Conservation (phyloP, 2,888 invertebrate genomes). For the Calameuta idolon region DNA sequence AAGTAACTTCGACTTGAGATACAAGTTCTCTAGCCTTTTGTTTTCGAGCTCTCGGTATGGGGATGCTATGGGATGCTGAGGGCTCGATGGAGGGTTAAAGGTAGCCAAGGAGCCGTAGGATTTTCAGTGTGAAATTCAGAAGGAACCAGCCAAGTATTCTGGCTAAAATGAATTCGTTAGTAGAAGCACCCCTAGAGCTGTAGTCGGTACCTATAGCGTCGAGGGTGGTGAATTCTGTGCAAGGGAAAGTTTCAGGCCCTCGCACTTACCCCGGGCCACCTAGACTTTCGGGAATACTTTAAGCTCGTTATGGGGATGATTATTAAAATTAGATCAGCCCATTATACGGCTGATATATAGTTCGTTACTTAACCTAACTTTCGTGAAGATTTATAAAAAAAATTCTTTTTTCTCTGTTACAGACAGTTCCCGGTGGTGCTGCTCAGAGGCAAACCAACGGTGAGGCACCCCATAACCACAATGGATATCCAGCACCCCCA, state of each 20-base stretch:
- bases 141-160: slow-evolving; percentile 18
- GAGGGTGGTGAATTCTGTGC: background rate
- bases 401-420: slow-evolving; percentile 33
- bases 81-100: background rate
- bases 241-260: slow-evolving; percentile 11
- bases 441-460: slow-evolving; percentile 59
- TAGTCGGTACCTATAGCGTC: background rate
- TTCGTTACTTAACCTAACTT: background rate
- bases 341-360: slow-evolving; percentile 5
- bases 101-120: background rate
- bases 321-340: slow-evolving; percentile 39
- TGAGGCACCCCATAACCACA: slow-evolving; percentile 59
- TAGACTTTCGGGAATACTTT: slow-evolving; percentile 28
- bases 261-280: slow-evolving; percentile 1
- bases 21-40: slow-evolving; percentile 25
- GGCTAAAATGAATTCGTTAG: slow-evolving; percentile 46
- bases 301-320: slow-evolving; percentile 40
- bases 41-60: slow-evolving; percentile 10
- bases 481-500: slow-evolving; percentile 60
- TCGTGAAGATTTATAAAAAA: slow-evolving; percentile 19
- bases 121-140: background rate
- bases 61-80: background rate
- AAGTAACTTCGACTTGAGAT: slow-evolving; percentile 39
- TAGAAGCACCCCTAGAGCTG: slow-evolving; percentile 29
- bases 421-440: slow-evolving; percentile 53